Percentiles rank a stretch among this genome's conserved stretches.
These are phyloP conservation scores for Myrmophylax atrothorax DNA, from an alignment of 2,113 vertebrate species.

Conservation along the genomic window DNA sequence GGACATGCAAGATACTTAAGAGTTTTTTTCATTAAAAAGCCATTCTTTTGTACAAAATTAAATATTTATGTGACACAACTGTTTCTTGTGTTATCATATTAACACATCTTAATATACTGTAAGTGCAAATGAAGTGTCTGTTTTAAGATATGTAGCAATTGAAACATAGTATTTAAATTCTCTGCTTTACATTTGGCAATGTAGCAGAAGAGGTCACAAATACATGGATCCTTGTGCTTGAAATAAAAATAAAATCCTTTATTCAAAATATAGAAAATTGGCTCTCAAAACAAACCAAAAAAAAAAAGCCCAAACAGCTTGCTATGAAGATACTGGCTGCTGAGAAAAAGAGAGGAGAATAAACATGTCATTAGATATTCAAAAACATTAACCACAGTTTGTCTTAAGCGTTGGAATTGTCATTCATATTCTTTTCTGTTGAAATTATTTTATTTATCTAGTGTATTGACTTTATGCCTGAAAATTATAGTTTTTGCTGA, in stretches of 20 bases:
- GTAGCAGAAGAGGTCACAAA: background rate
- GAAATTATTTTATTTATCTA: background rate
- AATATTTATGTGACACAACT: background rate
- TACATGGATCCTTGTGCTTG: background rate
- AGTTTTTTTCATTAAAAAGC: background rate
- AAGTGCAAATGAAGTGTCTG: background rate
- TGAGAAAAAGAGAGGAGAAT: background rate
- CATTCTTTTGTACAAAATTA: background rate
- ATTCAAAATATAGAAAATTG: background rate
- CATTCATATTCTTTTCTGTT: background rate
- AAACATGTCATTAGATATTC: background rate
- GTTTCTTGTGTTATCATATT: background rate
- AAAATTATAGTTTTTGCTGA: background rate
- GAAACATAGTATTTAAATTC: background rate
- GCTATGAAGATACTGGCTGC: background rate
- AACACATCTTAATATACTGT: background rate
- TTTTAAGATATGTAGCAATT: background rate
- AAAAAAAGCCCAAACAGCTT: background rate
- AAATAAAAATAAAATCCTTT: background rate
- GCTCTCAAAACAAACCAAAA: background rate
- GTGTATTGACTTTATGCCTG: background rate
- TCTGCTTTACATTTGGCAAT: background rate
- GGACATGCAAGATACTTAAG: background rate
- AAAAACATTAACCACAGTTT: background rate
- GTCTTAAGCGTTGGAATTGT: background rate